Conservation (phyloP, 2,113 vertebrate genomes). For the Oryzias woworae region DNA sequence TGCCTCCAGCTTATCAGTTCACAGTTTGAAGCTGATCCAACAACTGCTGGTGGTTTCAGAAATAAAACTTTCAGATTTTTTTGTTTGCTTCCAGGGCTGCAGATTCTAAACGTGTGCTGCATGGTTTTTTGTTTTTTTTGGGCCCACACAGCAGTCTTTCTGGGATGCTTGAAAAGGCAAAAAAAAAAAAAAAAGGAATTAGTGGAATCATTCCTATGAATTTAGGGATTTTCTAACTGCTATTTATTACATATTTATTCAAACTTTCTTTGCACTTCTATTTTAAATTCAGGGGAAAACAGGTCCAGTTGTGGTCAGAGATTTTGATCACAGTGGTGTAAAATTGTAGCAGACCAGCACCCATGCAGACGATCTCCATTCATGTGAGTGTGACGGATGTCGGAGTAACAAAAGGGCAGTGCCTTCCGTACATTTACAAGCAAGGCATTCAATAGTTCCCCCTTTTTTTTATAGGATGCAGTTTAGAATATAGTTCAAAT, state of each 20-base stretch:
- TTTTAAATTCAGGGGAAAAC: conserved; percentile 1
- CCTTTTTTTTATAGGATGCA: background rate
- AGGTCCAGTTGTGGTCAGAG: background rate
- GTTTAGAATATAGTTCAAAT: background rate
- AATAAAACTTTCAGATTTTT: background rate
- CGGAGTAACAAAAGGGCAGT: conserved; percentile 29
- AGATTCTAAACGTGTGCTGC: too few species aligned
- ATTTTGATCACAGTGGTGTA: background rate
- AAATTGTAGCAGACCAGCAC: background rate
- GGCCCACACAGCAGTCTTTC: conserved; percentile 7
- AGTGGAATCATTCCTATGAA: conserved; percentile 3
- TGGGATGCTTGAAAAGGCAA: background rate
- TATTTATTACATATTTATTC: conserved; percentile 54
- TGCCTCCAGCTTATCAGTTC: conserved; percentile 3
- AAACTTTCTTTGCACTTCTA: conserved; percentile 38
- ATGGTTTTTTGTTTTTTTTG: background rate
- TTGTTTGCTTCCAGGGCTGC: background rate
- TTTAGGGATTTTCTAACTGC: conserved; percentile 16
- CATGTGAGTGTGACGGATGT: background rate
- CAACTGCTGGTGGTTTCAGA: background rate
- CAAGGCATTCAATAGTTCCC: background rate
- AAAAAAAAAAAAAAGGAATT: background rate
- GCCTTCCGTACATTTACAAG: conserved; percentile 32
- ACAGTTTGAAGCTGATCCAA: background rate
- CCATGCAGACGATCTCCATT: background rate